Conservation (phyloP, 2,113 vertebrate genomes). For the Regulus satrapa region DNA sequence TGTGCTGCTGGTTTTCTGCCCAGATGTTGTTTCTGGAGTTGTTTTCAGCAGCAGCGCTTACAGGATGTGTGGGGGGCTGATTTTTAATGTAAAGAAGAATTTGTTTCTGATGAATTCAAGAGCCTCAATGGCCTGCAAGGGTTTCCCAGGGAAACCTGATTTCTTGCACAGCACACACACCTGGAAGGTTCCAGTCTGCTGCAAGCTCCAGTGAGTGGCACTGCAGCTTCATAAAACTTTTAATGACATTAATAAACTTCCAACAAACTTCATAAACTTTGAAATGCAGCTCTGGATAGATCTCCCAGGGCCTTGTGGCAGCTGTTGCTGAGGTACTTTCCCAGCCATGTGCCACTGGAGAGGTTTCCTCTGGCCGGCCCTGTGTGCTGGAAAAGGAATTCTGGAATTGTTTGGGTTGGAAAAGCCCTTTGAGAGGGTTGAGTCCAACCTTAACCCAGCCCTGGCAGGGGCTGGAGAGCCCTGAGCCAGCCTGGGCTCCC, state of each 20-base stretch:
- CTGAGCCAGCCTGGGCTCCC: background rate
- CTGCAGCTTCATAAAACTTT: background rate
- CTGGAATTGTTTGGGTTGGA: background rate
- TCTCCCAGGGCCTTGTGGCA: fast-evolving
- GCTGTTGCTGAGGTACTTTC: background rate
- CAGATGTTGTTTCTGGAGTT: background rate
- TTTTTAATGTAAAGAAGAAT: background rate
- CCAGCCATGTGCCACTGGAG: fast-evolving
- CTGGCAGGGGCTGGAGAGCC: fast-evolving
- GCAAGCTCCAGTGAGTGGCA: background rate
- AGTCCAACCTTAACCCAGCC: background rate
- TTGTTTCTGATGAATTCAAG: background rate
- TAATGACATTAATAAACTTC: background rate
- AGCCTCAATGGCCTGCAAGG: background rate
- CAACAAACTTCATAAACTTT: fast-evolving
- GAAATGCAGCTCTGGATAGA: background rate
- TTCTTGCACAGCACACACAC: fast-evolving
- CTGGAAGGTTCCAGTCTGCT: background rate
- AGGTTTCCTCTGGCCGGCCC: background rate
- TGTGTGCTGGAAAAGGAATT: background rate
- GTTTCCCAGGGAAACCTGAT: background rate
- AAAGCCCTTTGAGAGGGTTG: background rate
- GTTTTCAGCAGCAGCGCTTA: fast-evolving
- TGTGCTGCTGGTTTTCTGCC: background rate
- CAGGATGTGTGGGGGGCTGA: fast-evolving